Evolutionary conservation across 2,797 vertebrate species (phyloP).

Genomic region (Spondyliosoma cantharus): DNA sequence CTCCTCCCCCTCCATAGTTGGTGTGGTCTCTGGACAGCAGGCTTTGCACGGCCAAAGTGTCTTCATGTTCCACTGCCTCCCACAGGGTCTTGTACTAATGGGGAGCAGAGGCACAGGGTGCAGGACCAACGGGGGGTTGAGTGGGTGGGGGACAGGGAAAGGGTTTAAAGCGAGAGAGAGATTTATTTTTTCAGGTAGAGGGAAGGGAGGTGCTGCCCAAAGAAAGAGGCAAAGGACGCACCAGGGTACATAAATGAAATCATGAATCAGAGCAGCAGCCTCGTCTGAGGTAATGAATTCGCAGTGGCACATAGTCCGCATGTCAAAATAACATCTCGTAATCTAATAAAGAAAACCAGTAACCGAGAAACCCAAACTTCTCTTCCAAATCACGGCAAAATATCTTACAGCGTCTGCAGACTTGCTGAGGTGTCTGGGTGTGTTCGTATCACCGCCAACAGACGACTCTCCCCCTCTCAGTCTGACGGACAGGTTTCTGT

Average conservation of each 20-base stretch:
- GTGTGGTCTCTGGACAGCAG: slow-evolving; percentile 78
- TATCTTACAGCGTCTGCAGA: slow-evolving; percentile 75
- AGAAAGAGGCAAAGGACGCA: slow-evolving; percentile 28
- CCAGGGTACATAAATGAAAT: slow-evolving; percentile 42
- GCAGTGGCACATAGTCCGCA: slow-evolving; percentile 32
- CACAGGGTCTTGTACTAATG: slow-evolving; percentile 83
- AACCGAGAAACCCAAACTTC: neutral
- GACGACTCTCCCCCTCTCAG: slow-evolving; percentile 79
- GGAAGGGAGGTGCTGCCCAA: slow-evolving; percentile 10
- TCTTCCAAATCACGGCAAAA: slow-evolving; percentile 5
- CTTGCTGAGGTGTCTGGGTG: slow-evolving; percentile 70
- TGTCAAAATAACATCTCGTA: slow-evolving; percentile 12
- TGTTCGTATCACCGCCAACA: slow-evolving; percentile 45
- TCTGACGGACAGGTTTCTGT: slow-evolving; percentile 85
- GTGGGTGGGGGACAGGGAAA: slow-evolving; percentile 15
- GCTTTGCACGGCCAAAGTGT: slow-evolving; percentile 83
- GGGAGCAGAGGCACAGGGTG: slow-evolving; percentile 34
- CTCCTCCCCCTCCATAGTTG: slow-evolving; percentile 52
- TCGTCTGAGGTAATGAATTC: slow-evolving; percentile 31
- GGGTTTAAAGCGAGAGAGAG: slow-evolving; percentile 18
- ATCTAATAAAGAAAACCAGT: slow-evolving; percentile 19
- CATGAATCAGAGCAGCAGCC: slow-evolving; percentile 53
- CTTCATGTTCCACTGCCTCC: slow-evolving; percentile 86
- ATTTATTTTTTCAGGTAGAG: slow-evolving; percentile 46
- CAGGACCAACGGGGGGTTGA: slow-evolving; percentile 1